Percentiles rank a stretch among this genome's conserved stretches.
Evolutionary conservation across 1,140 invertebrate species (phyloP).

Genomic region (Trichogramma pretiosum): DNA sequence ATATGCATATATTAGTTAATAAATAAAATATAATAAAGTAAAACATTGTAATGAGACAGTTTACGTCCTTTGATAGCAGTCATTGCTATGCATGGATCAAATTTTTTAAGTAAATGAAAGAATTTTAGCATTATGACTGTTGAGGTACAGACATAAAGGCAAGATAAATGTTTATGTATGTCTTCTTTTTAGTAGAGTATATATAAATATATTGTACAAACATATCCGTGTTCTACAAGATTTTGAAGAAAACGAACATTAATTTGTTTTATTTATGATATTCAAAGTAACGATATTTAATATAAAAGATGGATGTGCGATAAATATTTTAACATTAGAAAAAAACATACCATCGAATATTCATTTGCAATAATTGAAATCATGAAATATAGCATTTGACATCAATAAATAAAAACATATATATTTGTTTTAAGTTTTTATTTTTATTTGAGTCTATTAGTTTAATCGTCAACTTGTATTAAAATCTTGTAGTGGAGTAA

Average conservation of each 20-base stretch:
- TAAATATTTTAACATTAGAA: constrained; percentile 9
- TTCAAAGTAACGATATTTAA: constrained; percentile 6
- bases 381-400: constrained; percentile 9
- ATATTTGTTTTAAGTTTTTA: constrained; percentile 19
- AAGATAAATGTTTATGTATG: constrained; percentile 10
- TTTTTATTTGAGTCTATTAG: constrained; percentile 16
- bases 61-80: constrained; percentile 11
- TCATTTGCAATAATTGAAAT: constrained; percentile 8
- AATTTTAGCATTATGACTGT: constrained; percentile 6
- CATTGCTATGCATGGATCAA: constrained; percentile 3
- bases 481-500: constrained; percentile 11
- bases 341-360: constrained; percentile 16
- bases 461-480: constrained; percentile 13
- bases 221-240: constrained; percentile 1
- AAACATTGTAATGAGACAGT: background rate
- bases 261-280: constrained; percentile 16
- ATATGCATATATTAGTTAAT: background rate
- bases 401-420: constrained; percentile 10
- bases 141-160: constrained; percentile 17
- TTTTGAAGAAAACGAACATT: constrained; percentile 7
- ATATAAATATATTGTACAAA: constrained; percentile 5
- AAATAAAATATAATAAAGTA: background rate
- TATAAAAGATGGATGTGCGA: constrained; percentile 5
- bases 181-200: constrained; percentile 5
- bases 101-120: constrained; percentile 4